These are phyloP conservation scores for Halocaridina rubra DNA, from an alignment of 2,888 invertebrate genomes.

Conservation along the genomic window DNA sequence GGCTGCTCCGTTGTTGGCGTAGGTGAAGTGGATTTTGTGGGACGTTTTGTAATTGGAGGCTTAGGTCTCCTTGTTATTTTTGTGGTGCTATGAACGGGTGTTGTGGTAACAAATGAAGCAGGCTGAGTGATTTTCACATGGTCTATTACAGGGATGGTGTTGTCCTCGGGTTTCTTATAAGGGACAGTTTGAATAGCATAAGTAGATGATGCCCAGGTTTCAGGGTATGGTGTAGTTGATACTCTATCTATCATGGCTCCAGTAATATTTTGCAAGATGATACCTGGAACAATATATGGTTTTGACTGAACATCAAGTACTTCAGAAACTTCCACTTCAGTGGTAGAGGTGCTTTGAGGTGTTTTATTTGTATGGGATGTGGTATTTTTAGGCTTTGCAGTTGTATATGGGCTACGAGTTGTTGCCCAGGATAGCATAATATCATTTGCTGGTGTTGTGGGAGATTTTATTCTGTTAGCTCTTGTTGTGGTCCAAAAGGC, in stretches of 20 bases:
- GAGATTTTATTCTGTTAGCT: conserved; percentile 4
- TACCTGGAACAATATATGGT: conserved; percentile 25
- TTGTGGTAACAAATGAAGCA: conserved; percentile 32
- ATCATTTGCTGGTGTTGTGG: neutral
- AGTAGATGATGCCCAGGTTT: conserved; percentile 47
- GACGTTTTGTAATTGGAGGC: neutral
- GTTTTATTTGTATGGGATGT: neutral
- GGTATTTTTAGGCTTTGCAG: neutral
- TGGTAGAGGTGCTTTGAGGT: neutral
- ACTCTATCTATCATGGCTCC: neutral
- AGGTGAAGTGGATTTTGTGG: neutral
- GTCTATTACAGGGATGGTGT: conserved; percentile 1
- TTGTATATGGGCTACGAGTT: neutral
- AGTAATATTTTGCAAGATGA: conserved; percentile 34
- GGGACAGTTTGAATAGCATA: conserved; percentile 26
- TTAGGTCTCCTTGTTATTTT: conserved; percentile 34
- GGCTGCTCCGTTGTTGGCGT: conserved; percentile 39
- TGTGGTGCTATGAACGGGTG: conserved; percentile 45
- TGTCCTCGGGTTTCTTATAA: conserved; percentile 35
- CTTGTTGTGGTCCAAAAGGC: conserved; percentile 58
- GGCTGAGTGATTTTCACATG: conserved; percentile 16
- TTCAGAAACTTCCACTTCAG: neutral
- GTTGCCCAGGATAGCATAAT: conserved; percentile 42
- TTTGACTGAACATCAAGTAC: conserved; percentile 6
- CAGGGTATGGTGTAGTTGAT: neutral